These are phyloP conservation scores for Sebastes oblongus DNA, from an alignment of 2,797 vertebrate genomes.

Conservation along the genomic window DNA sequence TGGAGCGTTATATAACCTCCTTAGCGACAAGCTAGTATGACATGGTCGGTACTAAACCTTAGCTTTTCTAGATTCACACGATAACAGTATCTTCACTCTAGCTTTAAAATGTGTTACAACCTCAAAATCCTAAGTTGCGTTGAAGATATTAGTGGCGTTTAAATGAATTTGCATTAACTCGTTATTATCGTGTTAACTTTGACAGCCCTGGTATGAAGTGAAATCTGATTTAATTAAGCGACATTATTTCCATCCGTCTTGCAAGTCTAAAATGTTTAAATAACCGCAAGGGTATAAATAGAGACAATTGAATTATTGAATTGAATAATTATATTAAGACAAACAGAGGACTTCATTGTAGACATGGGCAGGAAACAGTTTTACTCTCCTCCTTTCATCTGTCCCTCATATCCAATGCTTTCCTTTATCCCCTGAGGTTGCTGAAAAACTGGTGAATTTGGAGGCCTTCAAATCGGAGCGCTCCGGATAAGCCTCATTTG, in stretches of 20 bases:
- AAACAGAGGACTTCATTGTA: not conserved
- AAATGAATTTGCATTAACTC: too few relatives aligned
- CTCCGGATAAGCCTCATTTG: conserved; percentile 57
- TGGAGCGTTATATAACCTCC: too few relatives aligned
- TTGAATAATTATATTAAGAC: not conserved
- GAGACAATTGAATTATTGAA: not conserved
- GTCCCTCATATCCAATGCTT: not conserved
- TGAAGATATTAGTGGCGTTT: too few relatives aligned
- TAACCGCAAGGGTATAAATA: not conserved
- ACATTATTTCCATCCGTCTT: not conserved
- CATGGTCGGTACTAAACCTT: too few relatives aligned
- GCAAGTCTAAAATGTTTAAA: not conserved
- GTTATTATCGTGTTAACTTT: too few relatives aligned
- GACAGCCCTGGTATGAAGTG: not conserved
- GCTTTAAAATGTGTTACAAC: too few relatives aligned
- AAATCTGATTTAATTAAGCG: not conserved
- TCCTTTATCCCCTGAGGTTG: not conserved
- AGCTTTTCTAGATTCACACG: too few relatives aligned
- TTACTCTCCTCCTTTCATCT: not conserved
- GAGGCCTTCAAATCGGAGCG: conserved; percentile 23
- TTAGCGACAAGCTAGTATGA: too few relatives aligned
- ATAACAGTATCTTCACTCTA: too few relatives aligned
- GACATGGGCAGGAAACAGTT: not conserved
- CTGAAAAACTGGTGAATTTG: conserved; percentile 5
- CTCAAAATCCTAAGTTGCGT: too few relatives aligned